Evolutionary conservation across 2,797 vertebrate genomes (phyloP).

Genomic region (Pampus argenteus): DNA sequence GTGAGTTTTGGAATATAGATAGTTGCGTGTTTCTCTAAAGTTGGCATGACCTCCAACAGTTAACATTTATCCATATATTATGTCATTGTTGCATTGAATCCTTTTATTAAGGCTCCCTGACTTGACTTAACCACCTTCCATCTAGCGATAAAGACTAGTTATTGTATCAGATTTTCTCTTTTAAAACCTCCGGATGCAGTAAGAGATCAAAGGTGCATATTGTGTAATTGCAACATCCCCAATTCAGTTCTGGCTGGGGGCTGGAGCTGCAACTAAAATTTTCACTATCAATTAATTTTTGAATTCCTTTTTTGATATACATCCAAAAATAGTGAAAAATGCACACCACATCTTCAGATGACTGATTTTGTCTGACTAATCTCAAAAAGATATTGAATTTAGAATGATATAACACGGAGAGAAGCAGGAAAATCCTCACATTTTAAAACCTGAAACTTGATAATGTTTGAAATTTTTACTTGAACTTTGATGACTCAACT

Average conservation of each 20-base stretch:
- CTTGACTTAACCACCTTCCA: neutral
- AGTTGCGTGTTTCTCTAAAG: constrained; percentile 15
- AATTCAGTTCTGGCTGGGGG: neutral
- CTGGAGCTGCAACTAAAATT: neutral
- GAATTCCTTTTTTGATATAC: too few species aligned
- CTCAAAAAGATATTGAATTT: too few species aligned
- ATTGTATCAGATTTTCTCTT: neutral
- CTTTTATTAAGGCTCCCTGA: neutral
- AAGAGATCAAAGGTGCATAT: neutral
- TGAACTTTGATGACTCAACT: neutral
- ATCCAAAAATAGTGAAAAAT: too few species aligned
- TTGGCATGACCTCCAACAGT: constrained; percentile 35
- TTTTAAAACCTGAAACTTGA: neutral
- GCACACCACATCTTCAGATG: too few species aligned
- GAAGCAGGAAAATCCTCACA: neutral
- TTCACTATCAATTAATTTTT: neutral
- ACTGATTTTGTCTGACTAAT: too few species aligned
- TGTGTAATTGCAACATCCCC: neutral
- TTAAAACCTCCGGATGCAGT: neutral
- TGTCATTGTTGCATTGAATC: neutral
- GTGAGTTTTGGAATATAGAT: constrained; percentile 12
- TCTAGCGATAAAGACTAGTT: neutral
- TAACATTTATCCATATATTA: constrained; percentile 20
- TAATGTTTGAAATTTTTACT: neutral
- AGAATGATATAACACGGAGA: too few species aligned